Evolutionary conservation across 92 coral and sea anemone genomes (phyloP), one percentile per base, ranked within the genome.

Genomic region (Epizoanthus scotinus): DNA sequence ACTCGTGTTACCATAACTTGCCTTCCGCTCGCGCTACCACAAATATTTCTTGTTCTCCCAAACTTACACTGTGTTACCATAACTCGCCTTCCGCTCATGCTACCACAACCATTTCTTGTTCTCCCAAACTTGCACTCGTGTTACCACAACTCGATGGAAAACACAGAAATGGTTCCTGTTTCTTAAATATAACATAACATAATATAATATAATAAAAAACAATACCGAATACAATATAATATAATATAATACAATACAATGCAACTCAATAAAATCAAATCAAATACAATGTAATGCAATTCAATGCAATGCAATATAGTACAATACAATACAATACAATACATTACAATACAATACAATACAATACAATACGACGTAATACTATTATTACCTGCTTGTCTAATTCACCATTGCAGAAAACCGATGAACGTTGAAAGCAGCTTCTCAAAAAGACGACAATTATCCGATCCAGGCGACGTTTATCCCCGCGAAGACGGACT

Each of bases 401-500:
- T 73, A 56, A 28, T 18, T 14, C 19, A 13, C 44, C 9, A 0
- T 58, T 75, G 62, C 55, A 75, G 81, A 12, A 75, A 59, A 15
- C 50, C 24, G 42, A 36, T 38, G 36, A 58, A 34, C 20, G 28
- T 36, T 21, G 58, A 59, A 38, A 59, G 61, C 56, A n/a, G 40
- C 2, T 40, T 38, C 38, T 54, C 81, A 59, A 75, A 20, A 59
- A 47, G 27, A 27, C 31, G 34, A 31, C 58, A 36, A 24, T 59
- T 29, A 38, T 19, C 31, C 44, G 68, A 53, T 63, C 24, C 60
- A 4, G 22, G 60, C 38, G 81, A 75, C 22, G 31, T 75, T 15
- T 58, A 59, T 34, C 81, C 81, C 0, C 58, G 40, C 20, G 81
- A 22, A 6, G 81, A 75, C 40, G 81, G 81, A 3, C 67, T 75